phyloP scores from a whole-genome alignment of 2,797 vertebrate genomes.

The Varecia variegata region DNA sequence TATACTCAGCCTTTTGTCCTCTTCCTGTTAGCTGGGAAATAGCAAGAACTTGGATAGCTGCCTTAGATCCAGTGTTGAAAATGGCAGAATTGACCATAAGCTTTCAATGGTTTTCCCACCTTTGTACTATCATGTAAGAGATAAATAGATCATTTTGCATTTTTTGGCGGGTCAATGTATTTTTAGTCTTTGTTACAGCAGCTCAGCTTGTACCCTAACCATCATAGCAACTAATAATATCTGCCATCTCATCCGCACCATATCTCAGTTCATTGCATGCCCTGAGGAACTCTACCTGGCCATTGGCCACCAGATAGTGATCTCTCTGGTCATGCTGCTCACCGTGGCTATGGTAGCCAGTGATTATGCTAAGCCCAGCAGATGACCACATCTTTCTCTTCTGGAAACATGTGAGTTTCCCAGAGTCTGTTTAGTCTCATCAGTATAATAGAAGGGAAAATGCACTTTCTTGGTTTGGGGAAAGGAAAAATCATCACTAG shows the following conservation, averaged over 20 bases:
- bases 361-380: not conserved
- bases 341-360: not conserved
- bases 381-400: not conserved
- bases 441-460: not conserved
- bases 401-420: not conserved
- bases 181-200: not conserved
- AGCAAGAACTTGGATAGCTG: not conserved
- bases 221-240: not conserved
- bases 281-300: not conserved
- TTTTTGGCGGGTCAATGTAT: not conserved
- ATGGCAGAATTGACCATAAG: not conserved
- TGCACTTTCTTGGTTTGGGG: not conserved
- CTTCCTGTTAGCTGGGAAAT: not conserved
- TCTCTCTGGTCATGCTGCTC: not conserved
- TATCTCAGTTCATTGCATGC: not conserved
- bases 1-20: not conserved
- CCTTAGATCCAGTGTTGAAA: not conserved
- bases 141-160: not conserved
- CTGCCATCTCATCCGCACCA: not conserved
- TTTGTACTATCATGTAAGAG: not conserved
- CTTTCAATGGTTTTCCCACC: not conserved
- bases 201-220: not conserved
- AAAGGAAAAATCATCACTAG: not conserved
- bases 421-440: not conserved
- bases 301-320: no score